Conservation (phyloP, 2,888 invertebrate genomes). For the Mycalesis mineus region DNA sequence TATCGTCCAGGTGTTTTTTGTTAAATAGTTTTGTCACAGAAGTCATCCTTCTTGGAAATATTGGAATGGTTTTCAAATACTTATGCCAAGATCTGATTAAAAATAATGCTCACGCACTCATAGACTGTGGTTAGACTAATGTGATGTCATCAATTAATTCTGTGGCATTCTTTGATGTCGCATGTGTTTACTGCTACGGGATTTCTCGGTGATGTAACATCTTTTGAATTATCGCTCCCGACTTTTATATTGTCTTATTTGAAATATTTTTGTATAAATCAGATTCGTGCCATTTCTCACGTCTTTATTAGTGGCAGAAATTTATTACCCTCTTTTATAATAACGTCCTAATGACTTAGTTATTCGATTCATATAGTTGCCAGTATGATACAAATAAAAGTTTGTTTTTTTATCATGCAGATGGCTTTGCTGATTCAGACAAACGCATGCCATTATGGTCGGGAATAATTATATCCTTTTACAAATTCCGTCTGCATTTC, state of each 20-base stretch:
- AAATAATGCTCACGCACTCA: constrained; percentile 19
- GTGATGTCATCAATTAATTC: constrained; percentile 47
- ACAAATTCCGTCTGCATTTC: neutral
- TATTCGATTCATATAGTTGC: neutral
- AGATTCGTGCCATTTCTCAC: constrained; percentile 10
- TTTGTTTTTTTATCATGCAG: neutral
- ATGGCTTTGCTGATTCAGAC: neutral
- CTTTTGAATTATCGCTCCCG: constrained; percentile 17
- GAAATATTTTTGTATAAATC: constrained; percentile 14
- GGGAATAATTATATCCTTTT: neutral
- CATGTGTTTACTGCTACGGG: constrained; percentile 24
- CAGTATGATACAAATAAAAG: constrained; percentile 1
- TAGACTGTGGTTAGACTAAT: constrained; percentile 41
- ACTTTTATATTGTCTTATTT: constrained; percentile 22
- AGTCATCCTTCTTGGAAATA: constrained; percentile 12
- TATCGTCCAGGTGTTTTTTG: neutral
- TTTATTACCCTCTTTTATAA: constrained; percentile 10
- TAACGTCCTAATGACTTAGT: constrained; percentile 1
- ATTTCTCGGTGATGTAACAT: constrained; percentile 20
- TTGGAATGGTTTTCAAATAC: constrained; percentile 15
- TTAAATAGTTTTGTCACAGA: neutral
- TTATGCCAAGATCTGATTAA: constrained; percentile 11
- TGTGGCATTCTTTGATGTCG: constrained; percentile 49
- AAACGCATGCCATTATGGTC: neutral
- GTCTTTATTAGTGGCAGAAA: constrained; percentile 10